Percentiles rank a stretch among this genome's conserved stretches.
phyloP scores from a whole-genome alignment of 1,140 invertebrate genomes.

The Diachasmimorpha longicaudata region DNA sequence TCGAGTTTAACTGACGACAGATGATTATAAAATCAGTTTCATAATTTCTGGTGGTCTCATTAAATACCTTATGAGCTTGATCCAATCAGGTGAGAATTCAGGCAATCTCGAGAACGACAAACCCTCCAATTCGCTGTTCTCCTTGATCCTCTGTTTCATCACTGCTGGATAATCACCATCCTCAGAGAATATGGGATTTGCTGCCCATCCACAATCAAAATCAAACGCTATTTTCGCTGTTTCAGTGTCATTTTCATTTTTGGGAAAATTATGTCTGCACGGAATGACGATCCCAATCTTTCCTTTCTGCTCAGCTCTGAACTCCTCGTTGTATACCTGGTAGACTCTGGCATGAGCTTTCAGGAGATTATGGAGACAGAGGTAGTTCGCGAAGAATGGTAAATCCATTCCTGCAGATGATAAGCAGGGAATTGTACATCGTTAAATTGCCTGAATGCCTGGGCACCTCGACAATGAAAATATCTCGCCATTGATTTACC shows the following conservation, averaged over 20 bases:
- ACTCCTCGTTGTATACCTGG: conserved; percentile 71
- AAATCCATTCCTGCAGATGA: no score
- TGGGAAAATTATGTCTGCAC: conserved; percentile 30
- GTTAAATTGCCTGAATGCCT: no score
- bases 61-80: conserved; percentile 17
- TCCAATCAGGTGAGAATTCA: conserved; percentile 61
- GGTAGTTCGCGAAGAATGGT: no score
- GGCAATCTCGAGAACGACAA: conserved; percentile 63
- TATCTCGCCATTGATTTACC: conserved; percentile 41
- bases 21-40: no score
- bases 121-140: conserved; percentile 64
- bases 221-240: conserved; percentile 41
- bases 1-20: no score
- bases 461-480: conserved; percentile 29
- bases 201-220: conserved; percentile 68
- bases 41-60: no score
- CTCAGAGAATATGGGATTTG: conserved; percentile 67
- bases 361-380: conserved; percentile 62
- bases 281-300: conserved; percentile 40
- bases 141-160: conserved; percentile 62
- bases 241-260: conserved; percentile 24
- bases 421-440: conserved; percentile 17
- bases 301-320: conserved; percentile 66
- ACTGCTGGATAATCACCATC: conserved; percentile 68
- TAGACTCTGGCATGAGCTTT: conserved; percentile 66